These are phyloP conservation scores for Lipotes vexillifer DNA, from an alignment of 2,113 vertebrate species.

Conservation along the genomic window DNA sequence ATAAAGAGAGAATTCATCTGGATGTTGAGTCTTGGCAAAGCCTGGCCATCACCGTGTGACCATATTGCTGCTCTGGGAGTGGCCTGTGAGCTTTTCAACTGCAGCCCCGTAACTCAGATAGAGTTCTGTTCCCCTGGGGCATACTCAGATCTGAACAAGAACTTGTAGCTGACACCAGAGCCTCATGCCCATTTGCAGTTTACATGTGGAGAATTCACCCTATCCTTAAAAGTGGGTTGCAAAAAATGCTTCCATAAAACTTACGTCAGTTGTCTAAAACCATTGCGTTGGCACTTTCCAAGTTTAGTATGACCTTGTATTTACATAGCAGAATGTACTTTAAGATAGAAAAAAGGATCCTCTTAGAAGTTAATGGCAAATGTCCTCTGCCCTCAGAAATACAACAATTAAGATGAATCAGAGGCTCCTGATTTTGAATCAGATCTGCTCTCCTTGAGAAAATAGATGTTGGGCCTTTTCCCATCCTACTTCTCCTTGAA, in stretches of 20 bases:
- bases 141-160: neutral
- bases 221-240: neutral
- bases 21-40: neutral
- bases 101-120: neutral
- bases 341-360: constrained; percentile 34
- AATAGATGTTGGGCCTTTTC: neutral
- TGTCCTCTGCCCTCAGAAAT: constrained; percentile 29
- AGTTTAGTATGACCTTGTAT: neutral
- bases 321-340: neutral
- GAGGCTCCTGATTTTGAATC: constrained; percentile 39
- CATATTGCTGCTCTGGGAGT: neutral
- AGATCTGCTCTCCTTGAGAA: constrained; percentile 3
- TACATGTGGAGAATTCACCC: rapidly evolving
- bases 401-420: constrained; percentile 1
- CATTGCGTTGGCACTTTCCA: neutral
- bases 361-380: constrained; percentile 21
- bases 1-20: neutral
- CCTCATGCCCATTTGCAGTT: neutral
- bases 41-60: neutral
- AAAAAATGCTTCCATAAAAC: neutral
- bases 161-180: neutral
- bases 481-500: neutral
- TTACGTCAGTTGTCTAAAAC: neutral
- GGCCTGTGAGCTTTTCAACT: neutral
- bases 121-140: neutral